Conservation (phyloP, 2,797 vertebrate genomes). For the Protosalanx chinensis region DNA sequence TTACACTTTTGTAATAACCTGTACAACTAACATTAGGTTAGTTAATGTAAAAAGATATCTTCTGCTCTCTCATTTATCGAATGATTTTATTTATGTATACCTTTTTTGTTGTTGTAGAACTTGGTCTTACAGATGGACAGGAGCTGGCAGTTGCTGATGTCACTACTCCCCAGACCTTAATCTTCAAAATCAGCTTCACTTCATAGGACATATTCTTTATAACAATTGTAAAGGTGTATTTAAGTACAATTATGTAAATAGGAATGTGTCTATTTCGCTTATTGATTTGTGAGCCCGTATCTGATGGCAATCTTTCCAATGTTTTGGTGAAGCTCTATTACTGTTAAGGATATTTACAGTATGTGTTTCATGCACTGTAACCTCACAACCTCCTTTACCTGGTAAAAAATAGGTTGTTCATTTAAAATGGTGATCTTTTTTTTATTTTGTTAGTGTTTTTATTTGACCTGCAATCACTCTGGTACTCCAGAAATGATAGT, state of each 20-base stretch:
- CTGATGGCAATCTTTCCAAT: not conserved
- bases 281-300: not conserved
- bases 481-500: slow-evolving; percentile 23
- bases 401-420: not conserved
- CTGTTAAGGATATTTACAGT: not conserved
- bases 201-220: slow-evolving; percentile 67
- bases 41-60: not conserved
- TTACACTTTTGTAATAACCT: no score
- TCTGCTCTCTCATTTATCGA: slow-evolving; percentile 12
- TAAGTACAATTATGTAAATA: slow-evolving; percentile 22
- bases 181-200: slow-evolving; percentile 89
- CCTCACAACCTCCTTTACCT: not conserved
- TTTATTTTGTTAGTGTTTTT: slow-evolving; percentile 46
- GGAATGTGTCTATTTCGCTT: slow-evolving; percentile 17
- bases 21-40: no score
- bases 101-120: slow-evolving; percentile 67
- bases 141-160: slow-evolving; percentile 89
- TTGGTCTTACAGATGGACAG: slow-evolving; percentile 86
- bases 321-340: not conserved
- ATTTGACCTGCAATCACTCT: slow-evolving; percentile 36
- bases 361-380: slow-evolving; percentile 22
- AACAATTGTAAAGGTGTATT: slow-evolving; percentile 40
- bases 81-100: not conserved
- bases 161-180: slow-evolving; percentile 91
- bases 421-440: slow-evolving; percentile 22